These are phyloP conservation scores for Etia nguti DNA, from an alignment of 2,113 vertebrate genomes.

Conservation along the genomic window DNA sequence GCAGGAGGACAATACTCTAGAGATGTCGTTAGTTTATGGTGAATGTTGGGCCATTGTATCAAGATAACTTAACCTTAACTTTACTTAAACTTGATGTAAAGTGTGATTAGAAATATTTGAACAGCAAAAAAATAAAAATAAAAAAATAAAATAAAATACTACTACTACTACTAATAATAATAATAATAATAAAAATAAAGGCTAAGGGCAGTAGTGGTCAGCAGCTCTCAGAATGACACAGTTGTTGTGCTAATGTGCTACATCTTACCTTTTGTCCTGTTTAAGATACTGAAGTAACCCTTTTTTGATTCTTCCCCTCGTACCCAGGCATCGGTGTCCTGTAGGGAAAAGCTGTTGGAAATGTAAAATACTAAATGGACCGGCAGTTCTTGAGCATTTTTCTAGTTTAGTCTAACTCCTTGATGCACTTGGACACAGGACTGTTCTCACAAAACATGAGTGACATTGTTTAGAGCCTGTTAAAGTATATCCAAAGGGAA, in stretches of 20 bases:
- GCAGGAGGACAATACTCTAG: not conserved
- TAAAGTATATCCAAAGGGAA: not conserved
- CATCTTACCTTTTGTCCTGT: not conserved
- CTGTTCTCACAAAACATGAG: not conserved
- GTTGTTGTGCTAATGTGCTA: not conserved
- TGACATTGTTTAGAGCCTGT: not conserved
- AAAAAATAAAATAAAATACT: not conserved
- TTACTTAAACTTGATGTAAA: not conserved
- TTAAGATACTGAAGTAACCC: not conserved
- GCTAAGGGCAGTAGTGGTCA: not conserved
- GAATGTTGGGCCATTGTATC: not conserved
- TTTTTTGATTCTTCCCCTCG: not conserved
- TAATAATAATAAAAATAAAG: not conserved
- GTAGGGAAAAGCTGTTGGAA: not conserved
- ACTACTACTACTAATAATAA: not conserved
- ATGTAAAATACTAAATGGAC: not conserved
- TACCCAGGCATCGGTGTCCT: not conserved
- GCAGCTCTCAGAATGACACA: not conserved
- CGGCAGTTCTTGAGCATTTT: not conserved
- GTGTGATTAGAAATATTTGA: not conserved
- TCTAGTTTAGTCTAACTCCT: not conserved
- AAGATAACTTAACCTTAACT: not conserved
- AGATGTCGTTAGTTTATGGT: not conserved
- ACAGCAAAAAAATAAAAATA: not conserved
- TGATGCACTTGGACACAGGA: not conserved